phyloP scores from a whole-genome alignment of 2,797 vertebrate species.

The Cyclopterus lumpus region DNA sequence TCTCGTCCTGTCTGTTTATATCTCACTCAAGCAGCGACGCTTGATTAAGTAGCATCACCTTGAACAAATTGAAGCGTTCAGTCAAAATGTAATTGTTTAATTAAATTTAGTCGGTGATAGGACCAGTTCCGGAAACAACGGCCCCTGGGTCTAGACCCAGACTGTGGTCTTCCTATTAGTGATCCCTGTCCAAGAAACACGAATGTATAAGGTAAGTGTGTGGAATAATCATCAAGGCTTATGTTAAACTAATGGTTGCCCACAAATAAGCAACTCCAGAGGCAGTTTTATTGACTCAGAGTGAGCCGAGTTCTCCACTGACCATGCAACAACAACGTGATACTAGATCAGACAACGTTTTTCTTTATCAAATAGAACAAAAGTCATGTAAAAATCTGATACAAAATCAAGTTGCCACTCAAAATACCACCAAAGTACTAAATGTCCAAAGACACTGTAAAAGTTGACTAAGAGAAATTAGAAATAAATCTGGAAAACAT shows the following conservation, averaged over 20 bases:
- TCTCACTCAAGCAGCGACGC: no score
- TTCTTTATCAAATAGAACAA: constrained; percentile 5
- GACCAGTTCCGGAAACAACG: no score
- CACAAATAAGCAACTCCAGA: not conserved
- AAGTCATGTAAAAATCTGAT: not conserved
- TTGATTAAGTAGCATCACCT: no score
- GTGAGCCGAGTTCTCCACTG: constrained; percentile 87
- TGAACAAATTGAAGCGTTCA: no score
- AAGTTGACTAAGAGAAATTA: not conserved
- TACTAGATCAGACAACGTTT: not conserved
- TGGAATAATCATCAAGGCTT: no score
- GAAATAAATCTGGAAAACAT: no score
- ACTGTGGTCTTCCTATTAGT: no score
- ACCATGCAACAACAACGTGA: constrained; percentile 2
- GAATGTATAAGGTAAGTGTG: not conserved
- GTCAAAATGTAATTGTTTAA: no score
- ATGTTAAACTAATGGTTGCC: no score
- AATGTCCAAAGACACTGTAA: not conserved
- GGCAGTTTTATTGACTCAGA: constrained; percentile 57
- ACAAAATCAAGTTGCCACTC: not conserved
- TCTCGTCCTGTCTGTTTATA: no score
- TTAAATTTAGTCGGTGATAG: no score
- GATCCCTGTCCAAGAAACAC: not conserved
- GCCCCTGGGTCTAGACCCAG: no score
- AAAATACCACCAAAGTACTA: not conserved